Evolutionary conservation across 2,797 vertebrate genomes (phyloP), one percentile per base, ranked within the genome.

Genomic region (Coilia nasus): DNA sequence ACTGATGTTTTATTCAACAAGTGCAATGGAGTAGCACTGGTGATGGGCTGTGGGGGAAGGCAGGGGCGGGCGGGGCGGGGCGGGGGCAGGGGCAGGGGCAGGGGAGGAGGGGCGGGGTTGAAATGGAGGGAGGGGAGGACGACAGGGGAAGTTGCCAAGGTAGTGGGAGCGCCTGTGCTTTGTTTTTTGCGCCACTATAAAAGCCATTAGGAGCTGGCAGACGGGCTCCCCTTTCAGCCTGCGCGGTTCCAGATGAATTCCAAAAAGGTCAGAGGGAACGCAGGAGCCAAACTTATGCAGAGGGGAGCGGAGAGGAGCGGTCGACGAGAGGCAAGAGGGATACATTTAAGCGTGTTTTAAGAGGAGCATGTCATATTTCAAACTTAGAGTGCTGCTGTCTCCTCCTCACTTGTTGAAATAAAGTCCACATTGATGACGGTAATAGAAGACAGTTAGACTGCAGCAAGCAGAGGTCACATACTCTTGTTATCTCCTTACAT

Each of bases 1-100:
- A 92, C 91, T 90, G 93, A 94, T 95, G 94, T 95, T 94, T 94
- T 95, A 94, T 95, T 95, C 94, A 96, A 94, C 93, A 94, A 93
- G 94, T 95, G 92, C 89, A 91, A 17, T 17, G 35, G 35, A 44
- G 71, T 19, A 44, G 31, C 15, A 6, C 31, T 75, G 67, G 23
- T 67, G 62, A n/a, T 71, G 64, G 62, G 50, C 50, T 54, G 3
- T 84, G 85, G 87, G 91, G 64, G 28, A 28, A 25, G 28, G 14
- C 25, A 67, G 14, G 62, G 62, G 23, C 10, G 50, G 62, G 62
- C 23, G 23, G 7, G 60, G 9, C 84, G 87, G 62, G 28, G 28
- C 2, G 64, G 4, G 86, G 84, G 86, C 85, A 47, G 46, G 62
- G 62, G 11, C 23, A 64, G 2, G 60, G n/a, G n/a, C 3, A 10